Evolutionary conservation across 1,140 invertebrate species (phyloP).

Genomic region (Drosophila pandora): DNA sequence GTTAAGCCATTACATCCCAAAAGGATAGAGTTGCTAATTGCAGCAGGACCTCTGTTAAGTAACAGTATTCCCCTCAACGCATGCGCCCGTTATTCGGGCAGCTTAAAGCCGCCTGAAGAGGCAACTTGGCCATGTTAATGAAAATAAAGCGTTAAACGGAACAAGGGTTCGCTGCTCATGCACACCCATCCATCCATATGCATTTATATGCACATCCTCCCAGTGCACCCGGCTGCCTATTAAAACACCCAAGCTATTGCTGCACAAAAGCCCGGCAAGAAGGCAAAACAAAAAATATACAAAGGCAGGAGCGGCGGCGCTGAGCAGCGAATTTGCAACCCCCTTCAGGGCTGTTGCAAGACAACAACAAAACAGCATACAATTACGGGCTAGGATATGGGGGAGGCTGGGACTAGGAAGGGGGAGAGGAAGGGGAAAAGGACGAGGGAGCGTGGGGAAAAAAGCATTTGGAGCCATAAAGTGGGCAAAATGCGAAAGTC

Average conservation of each 20-base stretch:
- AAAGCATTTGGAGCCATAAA: constrained; percentile 68
- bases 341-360: constrained; percentile 28
- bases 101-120: constrained; percentile 57
- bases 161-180: constrained; percentile 19
- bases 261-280: constrained; percentile 62
- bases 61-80: constrained; percentile 47
- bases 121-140: constrained; percentile 74
- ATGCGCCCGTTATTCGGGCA: constrained; percentile 44
- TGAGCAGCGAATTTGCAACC: constrained; percentile 28
- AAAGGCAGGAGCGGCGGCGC: constrained; percentile 4
- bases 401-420: not conserved
- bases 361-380: constrained; percentile 8
- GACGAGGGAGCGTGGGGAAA: constrained; percentile 6
- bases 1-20: not conserved
- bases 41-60: constrained; percentile 40
- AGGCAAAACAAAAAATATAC: constrained; percentile 39
- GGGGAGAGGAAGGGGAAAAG: not conserved
- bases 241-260: constrained; percentile 63
- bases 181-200: not conserved
- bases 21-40: constrained; percentile 14
- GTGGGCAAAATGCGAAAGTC: constrained; percentile 66
- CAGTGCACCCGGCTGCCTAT: constrained; percentile 49
- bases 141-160: constrained; percentile 63
- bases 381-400: constrained; percentile 9
- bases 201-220: constrained; percentile 6